phyloP scores from a whole-genome alignment of 2,113 vertebrate genomes.

The Anarrhichthys ocellatus region DNA sequence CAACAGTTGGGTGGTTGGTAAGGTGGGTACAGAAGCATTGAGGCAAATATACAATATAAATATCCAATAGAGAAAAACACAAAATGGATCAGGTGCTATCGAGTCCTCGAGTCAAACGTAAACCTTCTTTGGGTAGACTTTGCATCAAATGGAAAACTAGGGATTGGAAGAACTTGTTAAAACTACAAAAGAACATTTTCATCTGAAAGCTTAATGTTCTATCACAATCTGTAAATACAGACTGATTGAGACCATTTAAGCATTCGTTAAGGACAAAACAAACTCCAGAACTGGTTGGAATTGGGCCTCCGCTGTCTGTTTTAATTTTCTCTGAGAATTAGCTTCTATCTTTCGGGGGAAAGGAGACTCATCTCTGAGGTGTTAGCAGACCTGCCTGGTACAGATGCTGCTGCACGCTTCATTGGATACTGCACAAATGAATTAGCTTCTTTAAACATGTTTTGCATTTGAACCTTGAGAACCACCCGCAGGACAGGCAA shows the following conservation, averaged over 20 bases:
- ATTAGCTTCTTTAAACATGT: conserved; percentile 73
- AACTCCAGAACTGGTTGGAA: conserved; percentile 1
- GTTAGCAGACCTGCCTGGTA: conserved; percentile 27
- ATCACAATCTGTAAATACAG: conserved; percentile 30
- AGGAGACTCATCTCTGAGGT: conserved; percentile 28
- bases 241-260: conserved; percentile 25
- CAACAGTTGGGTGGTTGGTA: conserved; percentile 15
- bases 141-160: conserved; percentile 5
- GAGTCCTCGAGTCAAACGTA: background rate
- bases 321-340: conserved; percentile 58
- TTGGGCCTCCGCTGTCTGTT: conserved; percentile 24
- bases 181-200: background rate
- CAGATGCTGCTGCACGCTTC: conserved; percentile 53
- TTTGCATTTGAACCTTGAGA: conserved; percentile 58
- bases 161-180: background rate
- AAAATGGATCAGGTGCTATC: background rate
- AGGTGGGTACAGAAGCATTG: background rate
- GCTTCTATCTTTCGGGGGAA: conserved; percentile 31
- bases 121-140: background rate
- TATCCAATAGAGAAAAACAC: conserved; percentile 19
- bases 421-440: conserved; percentile 67
- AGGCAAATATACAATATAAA: conserved; percentile 37
- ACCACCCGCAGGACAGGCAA: background rate
- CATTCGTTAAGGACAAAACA: conserved; percentile 2
- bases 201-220: conserved; percentile 11